These are phyloP conservation scores for Reticulitermes lucifugus DNA, from an alignment of 2,888 invertebrate genomes.

Conservation along the genomic window DNA sequence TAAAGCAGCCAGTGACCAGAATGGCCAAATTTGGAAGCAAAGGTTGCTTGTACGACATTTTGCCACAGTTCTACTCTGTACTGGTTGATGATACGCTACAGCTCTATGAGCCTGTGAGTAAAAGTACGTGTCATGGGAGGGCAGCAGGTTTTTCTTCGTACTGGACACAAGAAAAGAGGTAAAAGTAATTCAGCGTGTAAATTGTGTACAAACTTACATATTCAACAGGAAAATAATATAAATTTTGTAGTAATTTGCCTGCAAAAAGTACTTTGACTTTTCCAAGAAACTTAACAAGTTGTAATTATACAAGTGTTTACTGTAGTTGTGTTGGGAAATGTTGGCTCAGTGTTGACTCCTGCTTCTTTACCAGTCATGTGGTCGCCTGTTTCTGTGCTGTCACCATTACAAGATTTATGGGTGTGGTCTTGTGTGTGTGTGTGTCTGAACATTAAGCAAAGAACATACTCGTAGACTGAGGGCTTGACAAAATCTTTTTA, in stretches of 20 bases:
- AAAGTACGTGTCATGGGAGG: too few relatives aligned
- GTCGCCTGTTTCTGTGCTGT: not conserved
- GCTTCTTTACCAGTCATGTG: not conserved
- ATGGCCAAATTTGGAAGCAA: too few relatives aligned
- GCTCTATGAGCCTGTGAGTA: too few relatives aligned
- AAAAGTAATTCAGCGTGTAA: not conserved
- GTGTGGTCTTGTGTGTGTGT: too few relatives aligned
- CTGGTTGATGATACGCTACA: too few relatives aligned
- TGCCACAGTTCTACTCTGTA: too few relatives aligned
- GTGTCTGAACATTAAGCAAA: too few relatives aligned
- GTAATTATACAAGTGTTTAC: not conserved
- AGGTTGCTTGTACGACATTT: too few relatives aligned
- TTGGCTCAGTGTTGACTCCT: not conserved
- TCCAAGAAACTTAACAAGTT: not conserved
- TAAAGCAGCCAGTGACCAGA: too few relatives aligned
- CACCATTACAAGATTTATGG: not conserved
- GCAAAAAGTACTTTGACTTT: not conserved
- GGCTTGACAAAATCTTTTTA: too few relatives aligned
- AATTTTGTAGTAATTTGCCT: not conserved
- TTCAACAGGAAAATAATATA: not conserved
- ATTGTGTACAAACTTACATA: not conserved
- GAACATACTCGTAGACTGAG: too few relatives aligned
- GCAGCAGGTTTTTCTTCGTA: not conserved
- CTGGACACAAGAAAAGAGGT: not conserved
- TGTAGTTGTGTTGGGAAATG: too few relatives aligned